Conservation (phyloP, 1,140 invertebrate species). For the Antheraea pernyi region DNA sequence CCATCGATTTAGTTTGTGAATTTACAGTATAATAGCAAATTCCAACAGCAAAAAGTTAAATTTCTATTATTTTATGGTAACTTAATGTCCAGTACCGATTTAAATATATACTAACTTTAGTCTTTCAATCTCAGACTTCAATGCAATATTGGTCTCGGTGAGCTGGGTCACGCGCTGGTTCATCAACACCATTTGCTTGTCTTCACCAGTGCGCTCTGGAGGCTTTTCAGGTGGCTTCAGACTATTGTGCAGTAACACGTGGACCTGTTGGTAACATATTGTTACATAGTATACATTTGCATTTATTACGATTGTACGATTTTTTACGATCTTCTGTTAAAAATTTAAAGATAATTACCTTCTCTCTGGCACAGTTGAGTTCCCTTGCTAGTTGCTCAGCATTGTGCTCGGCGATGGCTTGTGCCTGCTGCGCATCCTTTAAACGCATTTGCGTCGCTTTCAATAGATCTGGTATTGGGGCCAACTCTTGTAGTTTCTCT, state of each 20-base stretch:
- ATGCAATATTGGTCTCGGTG: slow-evolving; percentile 46
- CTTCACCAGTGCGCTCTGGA: slow-evolving; percentile 50
- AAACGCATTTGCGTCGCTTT: slow-evolving; percentile 86
- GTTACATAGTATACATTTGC: too few relatives aligned
- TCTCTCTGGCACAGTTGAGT: slow-evolving; percentile 79
- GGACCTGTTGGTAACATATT: slow-evolving; percentile 36
- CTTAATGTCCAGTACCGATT: too few relatives aligned
- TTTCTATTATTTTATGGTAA: slow-evolving; percentile 30
- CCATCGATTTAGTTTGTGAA: too few relatives aligned
- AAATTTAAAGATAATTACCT: slow-evolving; percentile 45
- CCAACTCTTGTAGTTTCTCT: slow-evolving; percentile 86
- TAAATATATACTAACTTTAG: slow-evolving; percentile 44
- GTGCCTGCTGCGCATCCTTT: slow-evolving; percentile 84
- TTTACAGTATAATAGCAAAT: too few relatives aligned
- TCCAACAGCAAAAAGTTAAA: too few relatives aligned
- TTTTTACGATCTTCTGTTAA: slow-evolving; percentile 57
- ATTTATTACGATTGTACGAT: too few relatives aligned
- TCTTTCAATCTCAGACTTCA: slow-evolving; percentile 66
- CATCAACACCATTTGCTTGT: slow-evolving; percentile 59
- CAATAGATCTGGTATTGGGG: slow-evolving; percentile 85
- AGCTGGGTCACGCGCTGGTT: slow-evolving; percentile 58
- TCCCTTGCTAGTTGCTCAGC: slow-evolving; percentile 82
- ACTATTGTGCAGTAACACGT: slow-evolving; percentile 53
- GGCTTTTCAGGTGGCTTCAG: slow-evolving; percentile 55
- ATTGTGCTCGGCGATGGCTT: slow-evolving; percentile 81